Conservation (phyloP, 1,140 invertebrate species). For the Schlechtendalia chinensis region DNA sequence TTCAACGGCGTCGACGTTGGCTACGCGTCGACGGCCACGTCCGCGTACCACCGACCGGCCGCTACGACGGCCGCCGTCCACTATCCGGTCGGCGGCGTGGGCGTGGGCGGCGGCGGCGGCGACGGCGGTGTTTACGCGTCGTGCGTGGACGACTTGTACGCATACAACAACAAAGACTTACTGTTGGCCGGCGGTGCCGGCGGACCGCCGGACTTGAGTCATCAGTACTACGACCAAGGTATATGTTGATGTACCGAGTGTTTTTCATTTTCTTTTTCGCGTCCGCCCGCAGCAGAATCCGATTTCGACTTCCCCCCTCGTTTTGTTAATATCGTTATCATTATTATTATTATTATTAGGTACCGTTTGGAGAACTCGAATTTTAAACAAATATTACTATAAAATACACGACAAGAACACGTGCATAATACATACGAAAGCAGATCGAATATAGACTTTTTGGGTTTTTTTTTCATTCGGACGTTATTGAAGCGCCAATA, state of each 20-base stretch:
- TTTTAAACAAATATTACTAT: too few species aligned
- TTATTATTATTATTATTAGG: too few species aligned
- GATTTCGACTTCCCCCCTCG: background rate
- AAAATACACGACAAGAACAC: too few species aligned
- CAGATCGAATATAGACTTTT: too few species aligned
- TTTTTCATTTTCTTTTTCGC: background rate
- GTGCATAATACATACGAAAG: too few species aligned
- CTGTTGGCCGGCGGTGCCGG: constrained; percentile 1
- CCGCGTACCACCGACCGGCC: background rate
- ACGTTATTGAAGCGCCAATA: too few species aligned
- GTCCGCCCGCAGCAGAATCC: background rate
- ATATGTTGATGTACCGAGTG: constrained; percentile 16
- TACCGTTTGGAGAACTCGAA: too few species aligned
- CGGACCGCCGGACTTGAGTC: background rate
- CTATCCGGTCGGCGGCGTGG: background rate
- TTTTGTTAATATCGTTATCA: too few species aligned
- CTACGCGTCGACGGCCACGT: background rate
- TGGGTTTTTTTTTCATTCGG: too few species aligned
- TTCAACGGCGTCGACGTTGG: background rate
- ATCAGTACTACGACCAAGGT: constrained; percentile 43
- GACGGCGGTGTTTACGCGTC: background rate
- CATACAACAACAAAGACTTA: constrained; percentile 1
- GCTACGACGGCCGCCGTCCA: background rate
- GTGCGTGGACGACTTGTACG: constrained; percentile 7
- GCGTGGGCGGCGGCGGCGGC: background rate